These are phyloP conservation scores for Spermophilus dauricus DNA, from an alignment of 2,113 vertebrate species.

Conservation along the genomic window DNA sequence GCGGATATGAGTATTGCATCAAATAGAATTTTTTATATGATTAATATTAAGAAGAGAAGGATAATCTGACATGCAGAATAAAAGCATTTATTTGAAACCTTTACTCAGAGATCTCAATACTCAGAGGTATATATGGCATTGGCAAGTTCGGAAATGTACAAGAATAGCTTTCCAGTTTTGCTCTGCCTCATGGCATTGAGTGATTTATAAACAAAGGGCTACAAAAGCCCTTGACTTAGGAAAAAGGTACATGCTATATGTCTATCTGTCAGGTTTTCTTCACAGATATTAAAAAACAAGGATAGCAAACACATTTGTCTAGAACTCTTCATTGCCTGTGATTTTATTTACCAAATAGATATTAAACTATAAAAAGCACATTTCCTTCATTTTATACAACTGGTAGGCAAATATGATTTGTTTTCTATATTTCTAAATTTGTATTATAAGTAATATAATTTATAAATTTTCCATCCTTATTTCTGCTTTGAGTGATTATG, in stretches of 20 bases:
- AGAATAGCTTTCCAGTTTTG: slow-evolving; percentile 20
- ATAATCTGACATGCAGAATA: background rate
- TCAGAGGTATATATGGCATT: background rate
- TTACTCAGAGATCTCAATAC: background rate
- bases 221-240: background rate
- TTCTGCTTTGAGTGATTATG: slow-evolving; percentile 2
- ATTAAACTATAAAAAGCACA: background rate
- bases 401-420: background rate
- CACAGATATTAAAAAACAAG: background rate
- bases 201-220: background rate
- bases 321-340: background rate
- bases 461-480: background rate
- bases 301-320: background rate
- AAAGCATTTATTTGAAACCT: slow-evolving; percentile 13
- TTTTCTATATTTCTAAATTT: slow-evolving; percentile 44
- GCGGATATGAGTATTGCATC: background rate
- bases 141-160: background rate
- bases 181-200: background rate
- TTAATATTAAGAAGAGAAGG: slow-evolving; percentile 11
- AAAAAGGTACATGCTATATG: background rate
- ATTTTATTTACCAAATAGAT: slow-evolving; percentile 29
- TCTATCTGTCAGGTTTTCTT: background rate
- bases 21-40: slow-evolving; percentile 12
- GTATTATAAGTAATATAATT: slow-evolving; percentile 11
- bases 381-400: slow-evolving; percentile 9